Percentiles rank a stretch among this genome's conserved stretches.
phyloP scores from a whole-genome alignment of 1,140 invertebrate genomes.

The Homalodisca vitripennis region DNA sequence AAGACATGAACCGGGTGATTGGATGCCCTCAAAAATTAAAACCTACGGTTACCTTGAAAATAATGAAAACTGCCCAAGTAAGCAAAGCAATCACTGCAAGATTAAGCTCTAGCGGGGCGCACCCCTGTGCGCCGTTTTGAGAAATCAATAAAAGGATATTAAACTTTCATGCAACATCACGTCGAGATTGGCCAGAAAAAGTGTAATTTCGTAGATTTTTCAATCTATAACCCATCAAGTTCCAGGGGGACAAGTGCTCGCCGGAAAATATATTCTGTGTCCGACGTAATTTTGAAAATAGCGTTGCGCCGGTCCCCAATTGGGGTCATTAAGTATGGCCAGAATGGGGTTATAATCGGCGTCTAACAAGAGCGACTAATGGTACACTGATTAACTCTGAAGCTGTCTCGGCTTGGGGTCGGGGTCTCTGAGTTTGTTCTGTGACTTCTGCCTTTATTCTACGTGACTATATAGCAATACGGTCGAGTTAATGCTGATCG shows the following conservation, averaged over 20 bases:
- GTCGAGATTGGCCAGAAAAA: constrained; percentile 14
- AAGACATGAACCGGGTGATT: no score
- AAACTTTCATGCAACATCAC: constrained; percentile 9
- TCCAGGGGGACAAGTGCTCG: constrained; percentile 8
- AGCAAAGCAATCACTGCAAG: background rate
- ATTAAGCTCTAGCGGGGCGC: no score
- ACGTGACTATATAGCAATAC: no score
- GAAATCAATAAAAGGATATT: constrained; percentile 14
- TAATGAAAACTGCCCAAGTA: background rate
- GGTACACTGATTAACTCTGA: constrained; percentile 1
- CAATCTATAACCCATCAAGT: constrained; percentile 7
- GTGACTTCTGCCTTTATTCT: no score
- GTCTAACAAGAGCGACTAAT: constrained; percentile 13
- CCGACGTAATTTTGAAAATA: constrained; percentile 12
- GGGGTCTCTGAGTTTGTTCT: no score
- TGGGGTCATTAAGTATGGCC: constrained; percentile 6
- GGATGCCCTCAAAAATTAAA: no score
- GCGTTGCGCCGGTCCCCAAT: constrained; percentile 12
- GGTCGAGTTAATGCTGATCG: no score
- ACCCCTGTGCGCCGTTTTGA: no score
- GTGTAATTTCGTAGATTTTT: constrained; percentile 16
- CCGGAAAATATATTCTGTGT: constrained; percentile 1
- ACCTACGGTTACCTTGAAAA: background rate
- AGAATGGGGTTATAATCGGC: constrained; percentile 9
- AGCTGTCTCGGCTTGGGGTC: no score